Percentiles rank a stretch among this genome's conserved stretches.
phyloP scores from a whole-genome alignment of 2,113 vertebrate genomes.

The Corydoras maculifer region DNA sequence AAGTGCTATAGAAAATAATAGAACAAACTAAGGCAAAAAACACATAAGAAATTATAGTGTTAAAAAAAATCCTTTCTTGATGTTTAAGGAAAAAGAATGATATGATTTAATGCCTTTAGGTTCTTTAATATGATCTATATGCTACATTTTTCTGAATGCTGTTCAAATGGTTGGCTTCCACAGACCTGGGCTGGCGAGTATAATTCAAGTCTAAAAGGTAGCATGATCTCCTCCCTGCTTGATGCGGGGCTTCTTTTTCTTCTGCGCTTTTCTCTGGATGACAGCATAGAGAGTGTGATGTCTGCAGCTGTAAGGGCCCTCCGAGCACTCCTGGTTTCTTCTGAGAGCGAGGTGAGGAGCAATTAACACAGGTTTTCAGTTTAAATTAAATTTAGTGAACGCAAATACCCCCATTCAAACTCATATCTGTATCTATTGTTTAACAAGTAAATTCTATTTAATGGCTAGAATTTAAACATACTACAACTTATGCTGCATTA shows the following conservation, averaged over 20 bases:
- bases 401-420: too few relatives aligned
- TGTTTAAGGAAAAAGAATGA: not conserved
- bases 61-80: not conserved
- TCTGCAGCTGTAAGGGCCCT: constrained; percentile 75
- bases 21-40: not conserved
- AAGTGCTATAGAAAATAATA: not conserved
- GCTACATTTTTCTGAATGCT: too few relatives aligned
- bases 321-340: constrained; percentile 74
- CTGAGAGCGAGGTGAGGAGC: constrained; percentile 78
- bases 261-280: constrained; percentile 86
- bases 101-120: not conserved
- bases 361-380: not conserved
- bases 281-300: constrained; percentile 78
- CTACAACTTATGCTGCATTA: too few relatives aligned
- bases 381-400: not conserved
- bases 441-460: too few relatives aligned
- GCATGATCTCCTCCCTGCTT: constrained; percentile 73
- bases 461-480: too few relatives aligned
- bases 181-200: constrained; percentile 69
- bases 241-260: constrained; percentile 93
- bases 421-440: too few relatives aligned
- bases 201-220: constrained; percentile 68
- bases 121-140: not conserved
- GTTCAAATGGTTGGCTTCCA: not conserved
- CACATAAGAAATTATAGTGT: not conserved